Percentiles rank a stretch among this genome's conserved stretches.
phyloP scores from a whole-genome alignment of 2,888 invertebrate genomes.

The Hermaeophaga mercurialis region DNA sequence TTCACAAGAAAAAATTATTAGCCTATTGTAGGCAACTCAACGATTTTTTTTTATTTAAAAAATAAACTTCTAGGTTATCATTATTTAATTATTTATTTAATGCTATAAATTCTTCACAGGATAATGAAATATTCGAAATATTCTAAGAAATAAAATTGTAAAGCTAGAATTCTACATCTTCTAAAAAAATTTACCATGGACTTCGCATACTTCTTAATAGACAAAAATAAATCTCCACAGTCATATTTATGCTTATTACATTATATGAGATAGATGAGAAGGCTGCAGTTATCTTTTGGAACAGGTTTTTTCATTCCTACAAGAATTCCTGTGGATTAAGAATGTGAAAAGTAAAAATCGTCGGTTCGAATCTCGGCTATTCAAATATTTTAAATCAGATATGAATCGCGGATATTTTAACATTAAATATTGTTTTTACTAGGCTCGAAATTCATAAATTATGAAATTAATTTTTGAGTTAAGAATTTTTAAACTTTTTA shows the following conservation, averaged over 20 bases:
- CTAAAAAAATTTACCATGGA: too few species aligned
- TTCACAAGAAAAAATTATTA: too few species aligned
- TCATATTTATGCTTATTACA: not conserved
- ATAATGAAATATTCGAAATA: too few species aligned
- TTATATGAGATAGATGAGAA: not conserved
- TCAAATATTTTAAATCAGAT: constrained; percentile 13
- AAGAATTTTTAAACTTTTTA: not conserved
- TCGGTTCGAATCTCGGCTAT: constrained; percentile 2
- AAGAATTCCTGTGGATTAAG: constrained; percentile 10
- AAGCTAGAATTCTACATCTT: too few species aligned
- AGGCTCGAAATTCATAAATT: constrained; percentile 10
- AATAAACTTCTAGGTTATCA: too few species aligned
- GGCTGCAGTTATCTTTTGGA: not conserved
- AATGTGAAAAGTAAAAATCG: constrained; percentile 12
- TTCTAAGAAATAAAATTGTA: too few species aligned
- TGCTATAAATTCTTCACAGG: too few species aligned
- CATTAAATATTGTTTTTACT: constrained; percentile 17
- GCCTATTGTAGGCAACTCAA: too few species aligned
- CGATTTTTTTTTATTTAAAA: too few species aligned
- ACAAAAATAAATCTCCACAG: not conserved
- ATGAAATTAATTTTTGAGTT: constrained; percentile 3
- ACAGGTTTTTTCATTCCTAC: not conserved
- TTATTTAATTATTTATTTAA: too few species aligned
- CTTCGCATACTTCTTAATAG: not conserved
- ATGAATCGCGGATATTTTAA: constrained; percentile 4